Evolutionary conservation across 2,888 invertebrate genomes (phyloP).

Genomic region (Eurytoma californica): DNA sequence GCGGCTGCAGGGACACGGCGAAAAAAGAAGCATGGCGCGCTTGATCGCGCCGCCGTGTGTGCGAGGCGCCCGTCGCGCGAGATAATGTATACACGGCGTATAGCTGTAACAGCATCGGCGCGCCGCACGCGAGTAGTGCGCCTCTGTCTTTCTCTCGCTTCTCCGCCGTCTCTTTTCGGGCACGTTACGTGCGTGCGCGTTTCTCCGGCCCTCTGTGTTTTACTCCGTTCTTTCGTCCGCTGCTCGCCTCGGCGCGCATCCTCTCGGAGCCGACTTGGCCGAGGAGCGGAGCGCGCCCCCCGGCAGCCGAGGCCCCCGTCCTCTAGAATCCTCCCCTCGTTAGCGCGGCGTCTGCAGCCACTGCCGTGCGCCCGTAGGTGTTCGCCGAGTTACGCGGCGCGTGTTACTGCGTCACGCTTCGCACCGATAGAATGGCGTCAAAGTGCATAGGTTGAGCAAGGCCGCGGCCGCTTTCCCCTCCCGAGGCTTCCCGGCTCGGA

Average conservation of each 20-base stretch:
- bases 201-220: slow-evolving; percentile 31
- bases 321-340: too few relatives aligned
- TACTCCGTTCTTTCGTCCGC: slow-evolving; percentile 37
- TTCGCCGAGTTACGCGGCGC: not conserved
- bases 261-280: too few relatives aligned
- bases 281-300: not conserved
- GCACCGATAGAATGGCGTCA: slow-evolving; percentile 18
- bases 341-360: too few relatives aligned
- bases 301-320: too few relatives aligned
- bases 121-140: slow-evolving; percentile 23
- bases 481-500: not conserved
- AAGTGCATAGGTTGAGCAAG: not conserved
- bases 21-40: slow-evolving; percentile 54
- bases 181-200: slow-evolving; percentile 4
- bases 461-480: not conserved
- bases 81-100: not conserved
- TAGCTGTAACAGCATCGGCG: too few relatives aligned
- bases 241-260: not conserved
- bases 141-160: not conserved
- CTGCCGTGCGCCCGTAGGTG: not conserved
- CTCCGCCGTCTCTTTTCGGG: not conserved
- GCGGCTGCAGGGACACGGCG: not conserved
- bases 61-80: not conserved
- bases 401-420: not conserved
- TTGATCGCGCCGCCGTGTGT: not conserved